These are phyloP conservation scores for Camponotus fellah DNA, from an alignment of 2,888 invertebrate genomes.

Conservation along the genomic window DNA sequence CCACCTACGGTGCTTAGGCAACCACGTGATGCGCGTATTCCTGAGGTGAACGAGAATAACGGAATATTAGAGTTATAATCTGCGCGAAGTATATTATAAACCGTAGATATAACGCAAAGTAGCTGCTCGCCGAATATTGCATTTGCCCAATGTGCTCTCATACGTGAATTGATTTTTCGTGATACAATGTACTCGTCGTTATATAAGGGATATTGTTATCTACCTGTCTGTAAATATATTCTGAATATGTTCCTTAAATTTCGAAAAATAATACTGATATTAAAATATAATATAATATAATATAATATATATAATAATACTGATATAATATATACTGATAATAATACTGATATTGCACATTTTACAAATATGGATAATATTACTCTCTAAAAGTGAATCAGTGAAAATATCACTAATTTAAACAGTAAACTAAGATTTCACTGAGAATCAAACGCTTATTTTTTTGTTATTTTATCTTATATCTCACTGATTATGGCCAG, in stretches of 20 bases:
- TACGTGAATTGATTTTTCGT: conserved; percentile 7
- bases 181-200: neutral
- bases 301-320: no score
- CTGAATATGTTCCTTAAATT: neutral
- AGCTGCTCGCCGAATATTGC: conserved; percentile 7
- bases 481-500: no score
- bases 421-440: no score
- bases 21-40: conserved; percentile 36
- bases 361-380: neutral
- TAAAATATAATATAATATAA: no score
- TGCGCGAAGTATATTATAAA: conserved; percentile 22
- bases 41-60: conserved; percentile 13
- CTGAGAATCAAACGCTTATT: no score
- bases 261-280: neutral
- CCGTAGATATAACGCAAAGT: neutral
- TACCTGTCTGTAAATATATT: neutral
- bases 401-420: no score
- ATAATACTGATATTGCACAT: neutral
- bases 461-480: no score
- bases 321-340: no score
- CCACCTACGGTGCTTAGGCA: conserved; percentile 16
- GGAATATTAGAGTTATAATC: conserved; percentile 44
- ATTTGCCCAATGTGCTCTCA: neutral
- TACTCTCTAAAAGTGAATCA: no score
- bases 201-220: neutral